Evolutionary conservation across 2,113 vertebrate genomes (phyloP), one percentile per base, ranked within the genome.

Genomic region (Tragelaphus strepsiceros): DNA sequence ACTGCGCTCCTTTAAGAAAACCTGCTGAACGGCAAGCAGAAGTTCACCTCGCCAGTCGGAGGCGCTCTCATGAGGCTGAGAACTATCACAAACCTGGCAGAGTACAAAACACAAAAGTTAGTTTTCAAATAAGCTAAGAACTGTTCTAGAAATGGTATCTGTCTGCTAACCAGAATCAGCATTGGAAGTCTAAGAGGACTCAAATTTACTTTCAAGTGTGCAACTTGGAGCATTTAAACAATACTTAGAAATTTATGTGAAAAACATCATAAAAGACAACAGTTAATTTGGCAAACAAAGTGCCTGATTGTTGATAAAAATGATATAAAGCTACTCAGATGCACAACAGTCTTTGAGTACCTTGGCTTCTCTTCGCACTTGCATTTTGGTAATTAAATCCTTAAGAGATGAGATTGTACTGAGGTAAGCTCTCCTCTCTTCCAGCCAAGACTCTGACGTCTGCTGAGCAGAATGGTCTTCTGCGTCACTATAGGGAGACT

Each of bases 11-110:
- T 98, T 98, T 90, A 98, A 84, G 91, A 99, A 99, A 96, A 99
- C 99, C 97, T 99, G 99, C 0, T 99, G 99, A 78, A 99, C 96
- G 7, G 99, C 99, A n/a, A 97, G 97, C 49, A 99, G 98, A 74
- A 99, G 99, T 98, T 99, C 99, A 14, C 98, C 98, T 77, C 99
- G 98, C 99, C 99, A 99, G 98, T 99, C 99, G 9, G 97, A 98
- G 22, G 93, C 14, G 46, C 56, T 90, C 46, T 99, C 99, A 59
- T 94, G 67, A 97, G 98, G 87, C 5, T 98, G 98, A 90, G 96
- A 80, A 64, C 74, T 97, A 89, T 97, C 95, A 97, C 28, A 98
- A 85, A 98, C 49, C 99, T 99, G 95, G 10, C 59, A 94, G 11
- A 94, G 39, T 12, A 90, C 1, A 91, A 98, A 98, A 12, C 39